phyloP scores from a whole-genome alignment of 2,113 vertebrate species.

The Eolophus roseicapilla region DNA sequence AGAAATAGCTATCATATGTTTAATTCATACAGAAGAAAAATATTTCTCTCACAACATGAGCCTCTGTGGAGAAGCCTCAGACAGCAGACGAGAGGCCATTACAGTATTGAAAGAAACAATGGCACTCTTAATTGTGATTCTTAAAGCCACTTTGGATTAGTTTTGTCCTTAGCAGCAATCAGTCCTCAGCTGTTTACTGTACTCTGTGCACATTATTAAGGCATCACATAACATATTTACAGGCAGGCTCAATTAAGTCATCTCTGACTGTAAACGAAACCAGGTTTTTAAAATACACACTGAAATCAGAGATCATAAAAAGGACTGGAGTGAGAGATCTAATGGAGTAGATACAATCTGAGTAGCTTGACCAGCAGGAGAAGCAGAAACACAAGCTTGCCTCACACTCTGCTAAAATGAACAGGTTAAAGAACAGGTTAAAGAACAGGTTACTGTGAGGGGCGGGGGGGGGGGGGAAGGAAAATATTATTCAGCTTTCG shows the following conservation, averaged over 20 bases:
- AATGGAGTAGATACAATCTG: background rate
- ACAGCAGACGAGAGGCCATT: background rate
- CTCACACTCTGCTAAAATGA: background rate
- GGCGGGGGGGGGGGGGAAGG: background rate
- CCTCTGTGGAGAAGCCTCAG: background rate
- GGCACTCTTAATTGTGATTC: background rate
- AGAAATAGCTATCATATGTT: slow-evolving; percentile 33
- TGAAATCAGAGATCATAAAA: slow-evolving; percentile 25
- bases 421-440: background rate
- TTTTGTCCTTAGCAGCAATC: slow-evolving; percentile 30
- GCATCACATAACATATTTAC: background rate
- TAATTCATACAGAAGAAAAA: slow-evolving; percentile 46
- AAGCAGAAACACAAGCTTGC: background rate
- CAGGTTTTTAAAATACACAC: slow-evolving; percentile 8
- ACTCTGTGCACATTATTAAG: slow-evolving; percentile 26
- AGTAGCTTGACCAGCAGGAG: background rate
- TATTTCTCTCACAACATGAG: background rate
- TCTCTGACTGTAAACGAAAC: background rate
- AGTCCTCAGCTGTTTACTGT: slow-evolving; percentile 35
- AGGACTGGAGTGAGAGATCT: background rate
- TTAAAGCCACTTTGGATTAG: slow-evolving; percentile 11
- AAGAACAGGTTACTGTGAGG: background rate
- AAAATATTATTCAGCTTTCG: background rate
- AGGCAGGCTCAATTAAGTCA: slow-evolving; percentile 14
- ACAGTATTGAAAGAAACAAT: background rate